Evolutionary conservation across 2,113 vertebrate genomes (phyloP).

Genomic region (Leuciscus idus): DNA sequence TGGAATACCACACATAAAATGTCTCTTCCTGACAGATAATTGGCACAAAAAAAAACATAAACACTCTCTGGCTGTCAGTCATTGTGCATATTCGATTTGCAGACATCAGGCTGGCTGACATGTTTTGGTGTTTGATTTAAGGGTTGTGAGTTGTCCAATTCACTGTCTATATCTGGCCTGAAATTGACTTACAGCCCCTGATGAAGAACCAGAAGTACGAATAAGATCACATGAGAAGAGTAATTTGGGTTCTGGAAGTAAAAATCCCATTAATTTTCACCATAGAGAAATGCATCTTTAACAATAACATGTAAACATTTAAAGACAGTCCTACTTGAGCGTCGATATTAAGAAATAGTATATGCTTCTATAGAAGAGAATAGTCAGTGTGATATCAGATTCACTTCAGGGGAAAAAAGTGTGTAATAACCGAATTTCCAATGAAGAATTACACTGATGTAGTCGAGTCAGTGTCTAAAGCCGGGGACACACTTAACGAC

Average conservation of each 20-base stretch:
- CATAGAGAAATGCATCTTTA: neutral
- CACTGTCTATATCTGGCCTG: neutral
- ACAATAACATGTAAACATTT: neutral
- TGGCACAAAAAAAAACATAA: neutral
- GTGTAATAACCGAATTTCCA: no score
- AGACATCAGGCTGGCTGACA: neutral
- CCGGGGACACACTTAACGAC: no score
- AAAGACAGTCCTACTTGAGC: neutral
- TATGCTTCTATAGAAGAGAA: neutral
- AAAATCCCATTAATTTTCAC: neutral
- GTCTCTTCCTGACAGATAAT: neutral
- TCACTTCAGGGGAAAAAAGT: neutral
- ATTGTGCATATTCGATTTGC: neutral
- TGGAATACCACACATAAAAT: neutral
- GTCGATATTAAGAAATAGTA: neutral
- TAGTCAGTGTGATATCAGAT: neutral
- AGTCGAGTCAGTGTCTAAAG: no score
- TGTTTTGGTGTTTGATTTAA: slow-evolving; percentile 21
- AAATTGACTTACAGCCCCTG: neutral
- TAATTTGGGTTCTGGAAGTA: neutral
- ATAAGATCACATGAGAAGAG: neutral
- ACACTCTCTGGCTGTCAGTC: neutral
- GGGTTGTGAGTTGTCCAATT: neutral
- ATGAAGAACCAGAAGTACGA: neutral
- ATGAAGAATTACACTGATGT: no score